These are phyloP conservation scores for Penaeus indicus DNA, from an alignment of 1,140 invertebrate species.

Conservation along the genomic window DNA sequence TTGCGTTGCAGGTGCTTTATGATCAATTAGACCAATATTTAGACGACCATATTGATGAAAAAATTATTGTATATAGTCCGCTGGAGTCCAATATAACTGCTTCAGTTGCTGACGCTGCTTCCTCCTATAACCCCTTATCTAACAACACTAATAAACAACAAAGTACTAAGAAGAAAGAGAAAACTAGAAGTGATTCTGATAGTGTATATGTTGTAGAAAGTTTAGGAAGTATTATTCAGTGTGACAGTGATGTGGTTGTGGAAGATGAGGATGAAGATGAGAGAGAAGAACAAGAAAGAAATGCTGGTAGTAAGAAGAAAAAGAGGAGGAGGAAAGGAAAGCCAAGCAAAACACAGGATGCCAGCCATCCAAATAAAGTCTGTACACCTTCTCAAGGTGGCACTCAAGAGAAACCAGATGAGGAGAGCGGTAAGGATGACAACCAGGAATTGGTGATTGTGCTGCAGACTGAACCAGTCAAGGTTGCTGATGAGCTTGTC, in stretches of 20 bases:
- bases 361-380: too few species aligned
- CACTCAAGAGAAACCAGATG: neutral
- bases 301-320: neutral
- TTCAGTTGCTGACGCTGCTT: constrained; percentile 42
- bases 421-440: constrained; percentile 24
- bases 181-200: neutral
- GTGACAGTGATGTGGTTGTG: constrained; percentile 54
- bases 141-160: constrained; percentile 34
- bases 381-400: too few species aligned
- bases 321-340: constrained; percentile 26
- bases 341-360: too few species aligned
- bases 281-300: neutral
- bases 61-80: constrained; percentile 43
- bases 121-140: constrained; percentile 39
- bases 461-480: neutral
- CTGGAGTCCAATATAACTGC: constrained; percentile 44
- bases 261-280: constrained; percentile 49
- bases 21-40: constrained; percentile 55
- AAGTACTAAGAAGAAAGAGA: neutral
- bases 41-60: constrained; percentile 37
- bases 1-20: constrained; percentile 49
- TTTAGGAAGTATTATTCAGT: constrained; percentile 21
- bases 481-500: constrained; percentile 18
- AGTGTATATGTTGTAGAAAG: constrained; percentile 20
- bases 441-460: neutral